phyloP scores from a whole-genome alignment of 2,113 vertebrate species.

The Leucoraja erinaceus region DNA sequence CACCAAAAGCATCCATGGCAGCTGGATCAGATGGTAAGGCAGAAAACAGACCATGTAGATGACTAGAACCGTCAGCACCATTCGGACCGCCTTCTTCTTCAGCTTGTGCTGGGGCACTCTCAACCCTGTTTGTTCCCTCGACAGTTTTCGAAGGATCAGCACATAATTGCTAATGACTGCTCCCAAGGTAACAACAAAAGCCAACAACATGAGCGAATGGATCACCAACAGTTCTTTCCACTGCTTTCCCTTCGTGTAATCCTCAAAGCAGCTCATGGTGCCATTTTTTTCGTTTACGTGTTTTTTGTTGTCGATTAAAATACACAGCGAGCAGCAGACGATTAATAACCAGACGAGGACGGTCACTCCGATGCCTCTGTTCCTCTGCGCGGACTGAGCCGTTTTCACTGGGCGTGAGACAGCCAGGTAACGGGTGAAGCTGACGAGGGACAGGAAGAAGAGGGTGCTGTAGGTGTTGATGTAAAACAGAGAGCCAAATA shows the following conservation, averaged over 20 bases:
- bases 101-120: not conserved
- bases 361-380: not conserved
- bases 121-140: not conserved
- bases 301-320: not conserved
- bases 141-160: not conserved
- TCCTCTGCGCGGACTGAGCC: not conserved
- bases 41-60: slow-evolving; percentile 11
- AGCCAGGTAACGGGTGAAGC: slow-evolving; percentile 13
- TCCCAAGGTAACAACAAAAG: not conserved
- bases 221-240: not conserved
- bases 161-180: not conserved
- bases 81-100: not conserved
- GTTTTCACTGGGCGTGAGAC: not conserved
- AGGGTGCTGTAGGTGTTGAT: slow-evolving; percentile 23
- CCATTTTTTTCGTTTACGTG: not conserved
- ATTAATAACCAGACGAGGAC: not conserved
- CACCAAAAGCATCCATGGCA: not conserved
- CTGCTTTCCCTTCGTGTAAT: not conserved
- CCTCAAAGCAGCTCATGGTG: not conserved
- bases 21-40: not conserved
- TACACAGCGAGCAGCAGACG: not conserved
- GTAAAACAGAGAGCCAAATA: slow-evolving; percentile 9
- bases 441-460: slow-evolving; percentile 21
- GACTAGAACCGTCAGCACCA: fast-evolving
- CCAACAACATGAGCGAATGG: not conserved